Evolutionary conservation across 2,797 vertebrate genomes (phyloP).

Genomic region (Glyptemys insculpta): DNA sequence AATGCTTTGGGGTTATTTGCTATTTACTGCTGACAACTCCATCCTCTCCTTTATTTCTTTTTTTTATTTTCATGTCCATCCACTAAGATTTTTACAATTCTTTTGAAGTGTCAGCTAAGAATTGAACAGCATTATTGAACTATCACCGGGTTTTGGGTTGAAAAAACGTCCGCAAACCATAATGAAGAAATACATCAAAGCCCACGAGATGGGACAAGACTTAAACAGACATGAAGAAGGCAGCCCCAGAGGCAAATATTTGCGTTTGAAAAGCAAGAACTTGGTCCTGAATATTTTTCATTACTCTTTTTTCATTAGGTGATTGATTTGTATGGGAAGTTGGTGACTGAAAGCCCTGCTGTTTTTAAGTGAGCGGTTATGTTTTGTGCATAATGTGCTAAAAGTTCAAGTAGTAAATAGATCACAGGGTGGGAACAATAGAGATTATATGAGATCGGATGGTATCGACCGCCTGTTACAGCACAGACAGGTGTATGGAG

Average conservation of each 20-base stretch:
- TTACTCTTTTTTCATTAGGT: neutral
- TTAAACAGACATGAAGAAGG: neutral
- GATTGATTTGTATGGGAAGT: neutral
- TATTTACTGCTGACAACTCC: slow-evolving; percentile 22
- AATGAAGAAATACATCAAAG: slow-evolving; percentile 11
- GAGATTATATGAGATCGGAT: neutral
- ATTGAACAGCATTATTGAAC: neutral
- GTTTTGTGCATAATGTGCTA: neutral
- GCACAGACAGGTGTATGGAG: neutral
- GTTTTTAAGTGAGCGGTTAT: neutral
- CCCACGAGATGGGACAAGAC: neutral
- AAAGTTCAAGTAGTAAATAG: neutral
- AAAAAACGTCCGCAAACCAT: neutral
- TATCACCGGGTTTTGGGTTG: neutral
- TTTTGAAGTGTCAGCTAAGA: slow-evolving; percentile 32
- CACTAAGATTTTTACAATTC: slow-evolving; percentile 20
- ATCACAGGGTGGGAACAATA: neutral
- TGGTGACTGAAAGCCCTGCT: neutral
- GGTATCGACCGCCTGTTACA: neutral
- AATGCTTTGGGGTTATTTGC: neutral
- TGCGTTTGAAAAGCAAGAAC: neutral
- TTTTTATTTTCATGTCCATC: neutral
- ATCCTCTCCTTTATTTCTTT: neutral
- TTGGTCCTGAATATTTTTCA: neutral
- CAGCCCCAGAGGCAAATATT: neutral